phyloP scores from a whole-genome alignment of 2,888 invertebrate genomes.

The Zootermopsis nevadensis region DNA sequence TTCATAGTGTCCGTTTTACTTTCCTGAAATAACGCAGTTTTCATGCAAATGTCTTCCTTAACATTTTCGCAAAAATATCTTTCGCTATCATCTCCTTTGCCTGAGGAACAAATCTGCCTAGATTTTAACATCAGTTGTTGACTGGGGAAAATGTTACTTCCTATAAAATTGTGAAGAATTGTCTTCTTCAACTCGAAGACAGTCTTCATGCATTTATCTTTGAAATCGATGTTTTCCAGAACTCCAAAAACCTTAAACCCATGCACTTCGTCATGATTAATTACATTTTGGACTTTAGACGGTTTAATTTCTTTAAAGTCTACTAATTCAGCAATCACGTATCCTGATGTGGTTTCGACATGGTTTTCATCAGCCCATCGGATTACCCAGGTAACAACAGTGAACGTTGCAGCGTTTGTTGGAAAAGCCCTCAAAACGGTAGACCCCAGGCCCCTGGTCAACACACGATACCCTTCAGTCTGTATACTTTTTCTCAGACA shows the following conservation, averaged over 20 bases:
- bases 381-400: conserved; percentile 85
- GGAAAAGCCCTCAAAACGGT: conserved; percentile 90
- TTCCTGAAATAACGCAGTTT: no score
- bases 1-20: no score
- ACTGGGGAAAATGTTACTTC: neutral
- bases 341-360: neutral
- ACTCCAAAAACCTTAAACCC: neutral
- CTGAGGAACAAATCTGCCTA: neutral
- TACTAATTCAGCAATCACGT: conserved; percentile 15
- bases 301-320: neutral
- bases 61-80: no score
- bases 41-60: no score
- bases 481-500: conserved; percentile 78
- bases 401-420: conserved; percentile 92
- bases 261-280: neutral
- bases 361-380: conserved; percentile 59
- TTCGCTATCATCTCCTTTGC: neutral
- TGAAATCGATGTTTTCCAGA: neutral
- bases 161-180: neutral
- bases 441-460: conserved; percentile 81
- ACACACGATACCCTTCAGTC: conserved; percentile 76
- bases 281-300: neutral
- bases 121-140: neutral
- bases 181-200: conserved; percentile 1
- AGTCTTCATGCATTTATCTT: neutral